Conservation (phyloP, 2,797 vertebrate species). For the Hoplostethus mediterraneus region DNA sequence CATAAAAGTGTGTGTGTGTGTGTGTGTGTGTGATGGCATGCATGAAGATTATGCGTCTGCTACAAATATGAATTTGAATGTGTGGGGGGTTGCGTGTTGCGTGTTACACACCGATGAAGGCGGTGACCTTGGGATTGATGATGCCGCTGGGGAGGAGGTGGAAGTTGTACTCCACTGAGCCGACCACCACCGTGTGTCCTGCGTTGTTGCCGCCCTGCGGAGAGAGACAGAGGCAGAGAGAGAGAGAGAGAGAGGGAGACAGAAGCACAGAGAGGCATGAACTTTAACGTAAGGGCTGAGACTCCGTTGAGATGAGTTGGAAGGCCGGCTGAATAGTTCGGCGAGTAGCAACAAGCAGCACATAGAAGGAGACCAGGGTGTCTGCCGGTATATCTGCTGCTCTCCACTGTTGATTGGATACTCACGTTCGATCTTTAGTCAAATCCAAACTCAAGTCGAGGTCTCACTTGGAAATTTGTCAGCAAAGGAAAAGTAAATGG, state of each 20-base stretch:
- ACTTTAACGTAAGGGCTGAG: slow-evolving; percentile 2
- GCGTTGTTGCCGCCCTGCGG: slow-evolving; percentile 97
- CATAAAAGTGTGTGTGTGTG: background rate
- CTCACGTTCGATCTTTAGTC: background rate
- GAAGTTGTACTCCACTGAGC: slow-evolving; percentile 98
- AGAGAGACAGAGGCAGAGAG: slow-evolving; percentile 23
- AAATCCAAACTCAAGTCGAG: background rate
- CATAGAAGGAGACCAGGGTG: background rate
- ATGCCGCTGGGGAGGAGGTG: slow-evolving; percentile 99
- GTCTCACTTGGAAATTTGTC: background rate
- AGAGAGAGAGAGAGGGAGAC: slow-evolving; percentile 13
- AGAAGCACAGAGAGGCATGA: slow-evolving; percentile 15
- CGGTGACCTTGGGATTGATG: slow-evolving; percentile 96
- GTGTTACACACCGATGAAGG: slow-evolving; percentile 94
- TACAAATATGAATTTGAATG: background rate
- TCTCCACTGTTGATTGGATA: slow-evolving; percentile 40
- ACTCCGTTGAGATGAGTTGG: slow-evolving; percentile 35
- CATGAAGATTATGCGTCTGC: background rate
- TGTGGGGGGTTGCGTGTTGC: slow-evolving; percentile 1
- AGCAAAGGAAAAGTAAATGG: background rate
- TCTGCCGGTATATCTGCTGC: background rate
- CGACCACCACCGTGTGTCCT: slow-evolving; percentile 98
- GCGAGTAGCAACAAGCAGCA: slow-evolving; percentile 54
- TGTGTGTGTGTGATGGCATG: background rate
- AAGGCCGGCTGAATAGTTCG: slow-evolving; percentile 49